phyloP scores from a whole-genome alignment of 2,888 invertebrate species.

The Monopis laevigella region DNA sequence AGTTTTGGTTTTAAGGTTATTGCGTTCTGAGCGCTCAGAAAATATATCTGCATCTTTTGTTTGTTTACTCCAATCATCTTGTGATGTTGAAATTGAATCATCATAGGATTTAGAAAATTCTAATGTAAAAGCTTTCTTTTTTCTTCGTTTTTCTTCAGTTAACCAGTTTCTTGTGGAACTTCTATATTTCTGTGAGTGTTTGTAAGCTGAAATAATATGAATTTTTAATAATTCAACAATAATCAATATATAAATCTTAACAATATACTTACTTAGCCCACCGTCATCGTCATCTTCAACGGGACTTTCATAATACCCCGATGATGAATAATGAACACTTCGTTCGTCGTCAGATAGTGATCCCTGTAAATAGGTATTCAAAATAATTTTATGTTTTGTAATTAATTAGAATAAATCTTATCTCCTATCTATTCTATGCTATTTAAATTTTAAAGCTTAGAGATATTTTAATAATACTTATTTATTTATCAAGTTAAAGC shows the following conservation, averaged over 20 bases:
- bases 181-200: conserved; percentile 60
- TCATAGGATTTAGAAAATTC: conserved; percentile 74
- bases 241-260: conserved; percentile 2
- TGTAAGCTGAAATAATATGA: conserved; percentile 44
- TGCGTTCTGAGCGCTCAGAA: conserved; percentile 41
- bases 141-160: conserved; percentile 75
- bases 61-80: conserved; percentile 55
- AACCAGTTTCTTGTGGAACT: conserved; percentile 64
- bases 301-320: conserved; percentile 80
- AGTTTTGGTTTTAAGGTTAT: conserved; percentile 32
- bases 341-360: conserved; percentile 75
- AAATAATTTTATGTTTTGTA: too few species aligned
- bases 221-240: conserved; percentile 4
- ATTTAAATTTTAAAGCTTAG: too few species aligned
- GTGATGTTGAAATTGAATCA: conserved; percentile 61
- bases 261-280: conserved; percentile 46
- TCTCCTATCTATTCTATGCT: too few species aligned
- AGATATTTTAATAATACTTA: too few species aligned
- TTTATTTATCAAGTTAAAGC: too few species aligned
- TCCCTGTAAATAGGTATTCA: conserved; percentile 35
- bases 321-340: conserved; percentile 77
- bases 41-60: conserved; percentile 36
- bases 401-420: too few species aligned
- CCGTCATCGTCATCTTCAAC: conserved; percentile 72
- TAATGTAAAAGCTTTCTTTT: conserved; percentile 79